Percentiles rank a stretch among this genome's conserved stretches.
Conservation (phyloP, 2,113 vertebrate species). For the Marmota monax region DNA sequence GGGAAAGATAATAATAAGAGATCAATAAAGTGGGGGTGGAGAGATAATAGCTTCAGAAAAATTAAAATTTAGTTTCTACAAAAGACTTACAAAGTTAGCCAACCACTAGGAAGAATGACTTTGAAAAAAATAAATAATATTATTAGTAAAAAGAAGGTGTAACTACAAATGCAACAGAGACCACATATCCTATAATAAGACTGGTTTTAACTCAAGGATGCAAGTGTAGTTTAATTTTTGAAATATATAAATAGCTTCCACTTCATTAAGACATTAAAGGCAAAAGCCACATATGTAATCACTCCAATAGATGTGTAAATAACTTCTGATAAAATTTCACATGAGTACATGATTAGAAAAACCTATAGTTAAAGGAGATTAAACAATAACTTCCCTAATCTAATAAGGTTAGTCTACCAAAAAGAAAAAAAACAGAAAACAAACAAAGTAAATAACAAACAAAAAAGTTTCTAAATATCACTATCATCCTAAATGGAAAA, state of each 20-base stretch:
- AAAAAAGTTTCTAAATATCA: neutral
- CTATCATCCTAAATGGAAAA: neutral
- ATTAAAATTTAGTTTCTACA: neutral
- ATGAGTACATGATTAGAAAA: neutral
- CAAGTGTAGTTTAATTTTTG: conserved; percentile 1
- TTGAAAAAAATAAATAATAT: neutral
- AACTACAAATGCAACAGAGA: neutral
- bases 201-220: neutral
- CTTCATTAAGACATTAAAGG: neutral
- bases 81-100: neutral
- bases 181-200: neutral
- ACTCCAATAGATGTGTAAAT: neutral
- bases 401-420: neutral
- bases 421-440: neutral
- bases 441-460: neutral
- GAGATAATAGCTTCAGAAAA: neutral
- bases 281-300: neutral
- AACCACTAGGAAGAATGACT: neutral
- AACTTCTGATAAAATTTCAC: neutral
- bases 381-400: neutral
- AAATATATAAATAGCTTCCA: neutral
- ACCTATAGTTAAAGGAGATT: neutral
- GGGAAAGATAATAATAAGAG: neutral
- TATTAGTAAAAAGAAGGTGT: neutral
- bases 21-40: neutral